Evolutionary conservation across 2,797 vertebrate genomes (phyloP), one percentile per base, ranked within the genome.

Genomic region (Ctenochaetus hawaiiensis): DNA sequence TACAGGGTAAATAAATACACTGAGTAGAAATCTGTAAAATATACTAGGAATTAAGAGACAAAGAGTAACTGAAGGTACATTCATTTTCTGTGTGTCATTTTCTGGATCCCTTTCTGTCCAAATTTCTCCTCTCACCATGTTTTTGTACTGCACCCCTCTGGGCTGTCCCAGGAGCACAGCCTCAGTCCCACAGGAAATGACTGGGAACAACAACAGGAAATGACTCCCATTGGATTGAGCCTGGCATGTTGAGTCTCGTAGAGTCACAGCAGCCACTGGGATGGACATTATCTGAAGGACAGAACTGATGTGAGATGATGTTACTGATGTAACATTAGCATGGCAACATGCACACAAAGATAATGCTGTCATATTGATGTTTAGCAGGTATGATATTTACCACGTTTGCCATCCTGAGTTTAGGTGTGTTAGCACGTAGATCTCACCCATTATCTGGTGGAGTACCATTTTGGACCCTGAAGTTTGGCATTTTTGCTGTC

Each of bases 171-270:
- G 76, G 41, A 95, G 67, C 71, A 89, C 41, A 5, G 70, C 91
- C 57, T 93, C 91, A 0, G 95, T 95, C 64, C 94, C 92, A 76
- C 95, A 96, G 94, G 89, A 94, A 91, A 94, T 92, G 70, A 95
- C 89, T 1, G 95, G 94, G 65, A 94, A 94, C 68, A 83, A 90
- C 84, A 96, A 86, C 80, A 95, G 92, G 92, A 96, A 96, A 82
- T 96, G 94, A 78, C 90, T 95, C 75, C 89, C 90, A 9, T 95
- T 96, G 53, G 87, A 91, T 76, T 85, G 66, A 53, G 93, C 94
- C 79, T 83, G 87, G 90, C 95, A 96, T 2, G 75, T 65, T 7
- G 74, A 88, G 67, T 96, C 94, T 37, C 66, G 85, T 65, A 96
- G 88, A 10, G 94, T 95, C 75, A 96, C 83, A 0, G 82, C 80